These are phyloP conservation scores for Scleropages formosus DNA, from an alignment of 2,797 vertebrate genomes.

Conservation along the genomic window DNA sequence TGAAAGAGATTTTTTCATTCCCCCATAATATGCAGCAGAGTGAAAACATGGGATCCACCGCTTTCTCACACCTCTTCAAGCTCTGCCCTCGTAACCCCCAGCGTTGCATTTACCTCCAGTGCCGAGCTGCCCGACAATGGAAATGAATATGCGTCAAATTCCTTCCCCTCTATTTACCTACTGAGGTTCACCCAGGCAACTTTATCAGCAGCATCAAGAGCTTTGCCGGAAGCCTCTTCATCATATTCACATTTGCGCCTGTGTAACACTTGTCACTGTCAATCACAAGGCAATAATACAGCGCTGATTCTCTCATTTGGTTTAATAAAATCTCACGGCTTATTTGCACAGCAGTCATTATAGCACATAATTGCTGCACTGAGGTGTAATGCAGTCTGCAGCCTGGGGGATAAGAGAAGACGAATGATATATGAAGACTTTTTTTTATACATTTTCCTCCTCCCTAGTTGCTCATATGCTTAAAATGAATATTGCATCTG, in stretches of 20 bases:
- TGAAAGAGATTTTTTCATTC: slow-evolving; percentile 85
- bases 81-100: slow-evolving; percentile 9
- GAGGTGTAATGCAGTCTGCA: slow-evolving; percentile 89
- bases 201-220: slow-evolving; percentile 96
- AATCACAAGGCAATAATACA: slow-evolving; percentile 98
- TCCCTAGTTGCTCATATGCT: slow-evolving; percentile 93
- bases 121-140: slow-evolving; percentile 71
- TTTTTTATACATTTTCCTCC: slow-evolving; percentile 76
- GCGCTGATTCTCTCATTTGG: slow-evolving; percentile 99
- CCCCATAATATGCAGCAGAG: slow-evolving; percentile 87
- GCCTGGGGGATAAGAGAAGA: slow-evolving; percentile 92
- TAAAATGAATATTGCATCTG: slow-evolving; percentile 98
- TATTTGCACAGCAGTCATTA: slow-evolving; percentile 98
- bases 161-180: slow-evolving; percentile 80
- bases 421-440: slow-evolving; percentile 90
- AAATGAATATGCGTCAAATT: slow-evolving; percentile 91
- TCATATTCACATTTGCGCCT: slow-evolving; percentile 86
- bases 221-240: slow-evolving; percentile 90
- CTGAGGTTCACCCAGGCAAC: slow-evolving; percentile 83
- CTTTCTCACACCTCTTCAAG: slow-evolving; percentile 45
- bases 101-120: slow-evolving; percentile 52
- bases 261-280: slow-evolving; percentile 98
- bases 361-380: slow-evolving; percentile 94
- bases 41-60: slow-evolving; percentile 65
- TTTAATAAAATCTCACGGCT: slow-evolving; percentile 99